Conservation (phyloP, 2,113 vertebrate genomes). For the Ameiurus melas region DNA sequence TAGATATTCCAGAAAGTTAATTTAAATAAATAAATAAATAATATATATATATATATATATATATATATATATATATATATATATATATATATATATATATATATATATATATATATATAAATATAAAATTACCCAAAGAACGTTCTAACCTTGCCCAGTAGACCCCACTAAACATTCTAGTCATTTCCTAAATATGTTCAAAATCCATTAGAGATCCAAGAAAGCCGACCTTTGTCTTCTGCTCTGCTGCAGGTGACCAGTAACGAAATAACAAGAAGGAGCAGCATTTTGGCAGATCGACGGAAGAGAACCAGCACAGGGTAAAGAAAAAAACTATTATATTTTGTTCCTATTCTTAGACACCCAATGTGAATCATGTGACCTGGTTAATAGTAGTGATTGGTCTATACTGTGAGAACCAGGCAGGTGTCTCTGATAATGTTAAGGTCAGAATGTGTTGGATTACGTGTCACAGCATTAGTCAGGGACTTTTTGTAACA, state of each 20-base stretch:
- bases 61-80: too few species aligned
- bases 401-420: conserved; percentile 68
- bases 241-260: conserved; percentile 55
- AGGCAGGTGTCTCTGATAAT: conserved; percentile 70
- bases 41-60: too few species aligned
- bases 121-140: neutral
- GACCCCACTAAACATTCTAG: neutral
- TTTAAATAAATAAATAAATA: too few species aligned
- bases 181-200: neutral
- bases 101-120: too few species aligned
- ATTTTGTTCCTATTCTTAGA: conserved; percentile 26
- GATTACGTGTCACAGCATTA: conserved; percentile 69
- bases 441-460: conserved; percentile 36
- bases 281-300: conserved; percentile 53
- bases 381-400: conserved; percentile 49
- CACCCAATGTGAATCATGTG: conserved; percentile 1
- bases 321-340: conserved; percentile 14
- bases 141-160: neutral
- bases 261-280: conserved; percentile 53
- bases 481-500: neutral
- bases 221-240: conserved; percentile 63
- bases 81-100: too few species aligned
- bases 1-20: neutral
- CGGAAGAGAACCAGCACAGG: neutral
- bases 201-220: neutral